A percentile compares a stretch with the other conserved stretches of the same genome.
phyloP scores from a whole-genome alignment of 2,113 vertebrate species.

The Dolichotis patagonum region DNA sequence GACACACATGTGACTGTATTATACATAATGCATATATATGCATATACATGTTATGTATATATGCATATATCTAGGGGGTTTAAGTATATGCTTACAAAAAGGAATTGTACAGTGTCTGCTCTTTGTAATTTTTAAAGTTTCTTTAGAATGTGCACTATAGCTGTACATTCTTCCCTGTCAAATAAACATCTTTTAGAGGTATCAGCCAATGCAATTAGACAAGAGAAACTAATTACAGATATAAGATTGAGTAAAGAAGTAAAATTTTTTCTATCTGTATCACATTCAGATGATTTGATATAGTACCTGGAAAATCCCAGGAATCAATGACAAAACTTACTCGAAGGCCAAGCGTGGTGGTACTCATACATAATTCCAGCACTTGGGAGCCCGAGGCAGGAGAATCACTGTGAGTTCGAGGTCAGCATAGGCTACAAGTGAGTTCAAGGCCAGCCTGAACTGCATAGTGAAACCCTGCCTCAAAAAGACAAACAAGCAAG shows the following conservation, averaged over 20 bases:
- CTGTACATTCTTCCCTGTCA: background rate
- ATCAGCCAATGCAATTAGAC: constrained; percentile 22
- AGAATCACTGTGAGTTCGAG: background rate
- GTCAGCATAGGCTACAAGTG: background rate
- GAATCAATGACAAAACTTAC: background rate
- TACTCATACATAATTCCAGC: background rate
- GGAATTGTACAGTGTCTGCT: background rate
- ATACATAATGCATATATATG: too few species aligned
- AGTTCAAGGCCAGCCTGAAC: background rate
- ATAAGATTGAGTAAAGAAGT: background rate
- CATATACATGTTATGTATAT: background rate
- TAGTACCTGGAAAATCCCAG: background rate
- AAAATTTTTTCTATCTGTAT: background rate
- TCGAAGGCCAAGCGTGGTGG: background rate
- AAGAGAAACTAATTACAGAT: background rate
- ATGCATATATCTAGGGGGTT: too few species aligned
- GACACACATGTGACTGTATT: background rate
- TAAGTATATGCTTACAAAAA: background rate
- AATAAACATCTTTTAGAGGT: background rate
- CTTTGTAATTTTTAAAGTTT: background rate
- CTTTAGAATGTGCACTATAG: background rate
- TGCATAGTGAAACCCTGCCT: background rate
- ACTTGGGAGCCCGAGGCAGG: background rate
- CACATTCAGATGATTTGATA: background rate
- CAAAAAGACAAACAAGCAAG: background rate